phyloP scores from a whole-genome alignment of 2,113 vertebrate species.

The Anseranas semipalmata region DNA sequence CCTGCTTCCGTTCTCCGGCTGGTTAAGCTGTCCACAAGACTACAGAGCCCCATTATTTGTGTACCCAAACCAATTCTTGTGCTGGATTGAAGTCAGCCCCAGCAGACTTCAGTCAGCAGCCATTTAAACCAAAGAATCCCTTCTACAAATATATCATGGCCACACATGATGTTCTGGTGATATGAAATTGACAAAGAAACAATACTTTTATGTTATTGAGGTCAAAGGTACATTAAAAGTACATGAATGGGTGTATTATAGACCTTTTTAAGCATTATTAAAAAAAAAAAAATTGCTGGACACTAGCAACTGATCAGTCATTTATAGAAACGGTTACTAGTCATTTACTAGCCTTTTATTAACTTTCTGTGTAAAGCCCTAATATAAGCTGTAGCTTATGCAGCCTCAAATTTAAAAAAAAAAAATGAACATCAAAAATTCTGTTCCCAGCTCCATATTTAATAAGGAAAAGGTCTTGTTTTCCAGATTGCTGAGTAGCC shows the following conservation, averaged over 20 bases:
- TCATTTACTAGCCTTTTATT: neutral
- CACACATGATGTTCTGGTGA: slow-evolving; percentile 8
- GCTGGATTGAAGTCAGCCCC: slow-evolving; percentile 5
- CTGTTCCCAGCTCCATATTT: slow-evolving; percentile 29
- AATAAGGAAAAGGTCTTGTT: slow-evolving; percentile 36
- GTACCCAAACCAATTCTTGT: neutral
- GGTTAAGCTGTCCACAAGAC: slow-evolving; percentile 1
- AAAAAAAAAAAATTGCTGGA: neutral
- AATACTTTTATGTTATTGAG: neutral
- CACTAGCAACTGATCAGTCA: neutral
- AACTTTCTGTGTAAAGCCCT: neutral
- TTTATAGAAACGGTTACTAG: neutral
- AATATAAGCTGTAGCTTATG: neutral
- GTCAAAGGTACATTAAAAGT: neutral
- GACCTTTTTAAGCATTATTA: neutral
- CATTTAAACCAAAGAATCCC: neutral
- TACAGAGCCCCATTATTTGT: slow-evolving; percentile 29
- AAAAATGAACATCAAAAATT: slow-evolving; percentile 32
- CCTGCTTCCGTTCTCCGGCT: slow-evolving; percentile 8
- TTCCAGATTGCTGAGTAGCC: slow-evolving; percentile 54
- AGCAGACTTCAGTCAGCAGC: slow-evolving; percentile 39
- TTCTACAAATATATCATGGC: neutral
- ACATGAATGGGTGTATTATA: neutral
- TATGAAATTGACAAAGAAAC: neutral
- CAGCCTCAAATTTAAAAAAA: slow-evolving; percentile 1